Evolutionary conservation across 1,140 invertebrate species (phyloP).

Genomic region (Drosophila saltans): DNA sequence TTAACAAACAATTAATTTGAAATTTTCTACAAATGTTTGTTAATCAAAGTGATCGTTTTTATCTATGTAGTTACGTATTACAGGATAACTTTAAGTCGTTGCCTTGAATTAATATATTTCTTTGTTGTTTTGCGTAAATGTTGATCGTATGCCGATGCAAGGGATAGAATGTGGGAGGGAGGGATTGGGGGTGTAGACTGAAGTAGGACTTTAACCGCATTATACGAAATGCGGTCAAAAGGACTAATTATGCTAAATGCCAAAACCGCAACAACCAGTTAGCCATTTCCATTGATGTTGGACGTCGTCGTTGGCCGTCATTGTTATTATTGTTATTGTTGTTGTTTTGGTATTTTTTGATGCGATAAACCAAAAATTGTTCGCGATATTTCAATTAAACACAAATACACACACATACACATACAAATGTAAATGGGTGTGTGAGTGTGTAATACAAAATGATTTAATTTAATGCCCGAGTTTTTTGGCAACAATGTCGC

Average conservation of each 20-base stretch:
- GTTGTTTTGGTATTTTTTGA: slow-evolving; percentile 27
- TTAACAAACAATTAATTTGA: too few relatives aligned
- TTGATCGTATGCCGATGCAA: slow-evolving; percentile 9
- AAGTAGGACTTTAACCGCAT: slow-evolving; percentile 54
- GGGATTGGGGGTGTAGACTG: background rate
- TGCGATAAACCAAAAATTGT: slow-evolving; percentile 71
- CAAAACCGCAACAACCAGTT: slow-evolving; percentile 74
- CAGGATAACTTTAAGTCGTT: too few relatives aligned
- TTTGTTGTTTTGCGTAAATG: background rate
- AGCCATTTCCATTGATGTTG: slow-evolving; percentile 47
- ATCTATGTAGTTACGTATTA: too few relatives aligned
- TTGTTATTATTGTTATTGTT: slow-evolving; percentile 18
- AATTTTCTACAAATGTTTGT: too few relatives aligned
- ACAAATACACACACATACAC: slow-evolving; percentile 31
- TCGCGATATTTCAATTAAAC: slow-evolving; percentile 75
- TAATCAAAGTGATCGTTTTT: too few relatives aligned
- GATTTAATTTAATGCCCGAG: slow-evolving; percentile 64
- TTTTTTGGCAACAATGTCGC: slow-evolving; percentile 27
- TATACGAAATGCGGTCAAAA: slow-evolving; percentile 70
- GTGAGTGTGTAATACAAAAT: slow-evolving; percentile 57
- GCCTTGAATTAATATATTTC: background rate
- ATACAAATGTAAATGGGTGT: background rate
- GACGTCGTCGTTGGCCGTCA: slow-evolving; percentile 1
- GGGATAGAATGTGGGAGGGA: slow-evolving; percentile 10
- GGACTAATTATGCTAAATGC: slow-evolving; percentile 78